Percentiles rank a stretch among this genome's conserved stretches.
These are phyloP conservation scores for Philereme vetulata DNA, from an alignment of 2,888 invertebrate species.

Conservation along the genomic window DNA sequence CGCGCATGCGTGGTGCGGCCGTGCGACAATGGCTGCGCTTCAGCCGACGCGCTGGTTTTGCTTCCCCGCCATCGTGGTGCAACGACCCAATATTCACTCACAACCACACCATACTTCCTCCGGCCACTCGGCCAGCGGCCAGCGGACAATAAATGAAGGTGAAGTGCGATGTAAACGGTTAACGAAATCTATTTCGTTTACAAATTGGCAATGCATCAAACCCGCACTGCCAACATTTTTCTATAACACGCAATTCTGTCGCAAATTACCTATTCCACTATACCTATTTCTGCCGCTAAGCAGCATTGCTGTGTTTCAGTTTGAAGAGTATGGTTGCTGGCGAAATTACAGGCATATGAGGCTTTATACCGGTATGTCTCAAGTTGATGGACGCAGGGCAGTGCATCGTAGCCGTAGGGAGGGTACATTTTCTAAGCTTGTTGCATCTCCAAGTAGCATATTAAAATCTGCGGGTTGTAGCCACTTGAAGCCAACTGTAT, in stretches of 20 bases:
- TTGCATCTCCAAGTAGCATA: too few species aligned
- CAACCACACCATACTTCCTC: slow-evolving; percentile 39
- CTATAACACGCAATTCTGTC: not conserved
- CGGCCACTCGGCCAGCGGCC: slow-evolving; percentile 23
- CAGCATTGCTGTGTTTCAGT: too few species aligned
- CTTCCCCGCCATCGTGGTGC: slow-evolving; percentile 69
- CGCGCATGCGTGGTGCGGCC: slow-evolving; percentile 68
- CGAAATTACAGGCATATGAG: too few species aligned
- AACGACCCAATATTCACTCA: slow-evolving; percentile 53
- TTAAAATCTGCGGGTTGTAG: too few species aligned
- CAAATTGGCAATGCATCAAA: not conserved
- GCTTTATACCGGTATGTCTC: too few species aligned
- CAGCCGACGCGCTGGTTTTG: slow-evolving; percentile 65
- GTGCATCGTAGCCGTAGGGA: too few species aligned
- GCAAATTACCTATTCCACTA: not conserved
- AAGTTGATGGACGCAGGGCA: too few species aligned
- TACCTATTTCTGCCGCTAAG: too few species aligned
- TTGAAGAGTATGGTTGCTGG: too few species aligned
- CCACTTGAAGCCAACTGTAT: too few species aligned
- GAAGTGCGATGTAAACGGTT: slow-evolving; percentile 48
- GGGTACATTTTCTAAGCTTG: too few species aligned
- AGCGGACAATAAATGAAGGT: slow-evolving; percentile 54
- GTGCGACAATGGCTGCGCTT: slow-evolving; percentile 67
- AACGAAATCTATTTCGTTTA: slow-evolving; percentile 45
- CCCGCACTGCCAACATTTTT: not conserved